phyloP scores from a whole-genome alignment of 2,888 invertebrate genomes.

The Euzetes globulus region DNA sequence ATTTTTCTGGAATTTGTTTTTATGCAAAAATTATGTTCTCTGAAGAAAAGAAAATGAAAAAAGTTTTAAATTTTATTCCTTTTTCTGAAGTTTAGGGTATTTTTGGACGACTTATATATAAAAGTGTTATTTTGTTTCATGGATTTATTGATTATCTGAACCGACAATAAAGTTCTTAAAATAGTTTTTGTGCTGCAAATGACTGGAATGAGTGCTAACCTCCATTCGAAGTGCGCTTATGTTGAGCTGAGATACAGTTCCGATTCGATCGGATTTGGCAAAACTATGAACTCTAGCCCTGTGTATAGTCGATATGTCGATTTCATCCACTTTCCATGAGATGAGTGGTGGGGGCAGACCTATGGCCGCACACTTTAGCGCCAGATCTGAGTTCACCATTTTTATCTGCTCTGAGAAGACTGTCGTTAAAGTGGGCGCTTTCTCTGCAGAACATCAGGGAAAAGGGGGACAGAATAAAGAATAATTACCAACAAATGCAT shows the following conservation, averaged over 20 bases:
- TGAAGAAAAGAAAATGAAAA: too few species aligned
- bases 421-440: slow-evolving; percentile 31
- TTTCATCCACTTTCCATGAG: slow-evolving; percentile 40
- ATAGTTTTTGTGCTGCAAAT: slow-evolving; percentile 1
- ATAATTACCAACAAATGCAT: not conserved
- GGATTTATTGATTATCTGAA: slow-evolving; percentile 7
- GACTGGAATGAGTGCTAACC: slow-evolving; percentile 21
- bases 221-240: slow-evolving; percentile 34
- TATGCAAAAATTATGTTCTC: too few species aligned
- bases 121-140: slow-evolving; percentile 16
- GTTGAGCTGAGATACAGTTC: slow-evolving; percentile 34
- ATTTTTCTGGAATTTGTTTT: too few species aligned
- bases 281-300: slow-evolving; percentile 32
- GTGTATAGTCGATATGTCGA: slow-evolving; percentile 24
- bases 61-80: too few species aligned
- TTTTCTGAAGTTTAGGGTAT: not conserved
- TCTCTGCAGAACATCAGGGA: slow-evolving; percentile 12
- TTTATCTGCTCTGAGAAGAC: slow-evolving; percentile 37
- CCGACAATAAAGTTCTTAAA: slow-evolving; percentile 14
- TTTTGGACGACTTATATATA: not conserved
- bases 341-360: slow-evolving; percentile 40
- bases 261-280: slow-evolving; percentile 27
- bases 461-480: not conserved
- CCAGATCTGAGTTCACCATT: slow-evolving; percentile 31
- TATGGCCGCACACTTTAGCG: slow-evolving; percentile 39